These are phyloP conservation scores for Toxostoma redivivum DNA, from an alignment of 2,113 vertebrate species.

Conservation along the genomic window DNA sequence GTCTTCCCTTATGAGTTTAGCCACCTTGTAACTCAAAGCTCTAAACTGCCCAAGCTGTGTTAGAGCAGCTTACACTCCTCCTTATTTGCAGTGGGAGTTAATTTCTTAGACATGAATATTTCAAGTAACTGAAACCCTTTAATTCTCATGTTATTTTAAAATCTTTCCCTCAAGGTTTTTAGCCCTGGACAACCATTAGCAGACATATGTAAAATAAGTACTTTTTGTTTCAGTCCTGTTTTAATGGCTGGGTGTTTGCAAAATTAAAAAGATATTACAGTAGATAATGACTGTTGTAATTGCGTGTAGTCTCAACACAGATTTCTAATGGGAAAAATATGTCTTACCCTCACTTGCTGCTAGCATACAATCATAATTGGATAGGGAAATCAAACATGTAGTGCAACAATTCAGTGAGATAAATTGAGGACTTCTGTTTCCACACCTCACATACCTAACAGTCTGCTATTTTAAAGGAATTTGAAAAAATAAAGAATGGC, in stretches of 20 bases:
- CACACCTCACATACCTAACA: neutral
- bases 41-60: neutral
- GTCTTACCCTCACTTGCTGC: neutral
- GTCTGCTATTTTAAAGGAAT: neutral
- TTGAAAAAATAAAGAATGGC: neutral
- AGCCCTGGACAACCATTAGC: neutral
- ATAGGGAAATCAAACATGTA: neutral
- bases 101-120: neutral
- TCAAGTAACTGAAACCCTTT: neutral
- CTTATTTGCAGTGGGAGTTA: neutral
- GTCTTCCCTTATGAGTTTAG: neutral
- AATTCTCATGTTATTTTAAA: slow-evolving; percentile 31
- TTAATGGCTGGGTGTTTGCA: slow-evolving; percentile 23
- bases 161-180: neutral
- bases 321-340: slow-evolving; percentile 1
- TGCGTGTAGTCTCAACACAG: slow-evolving; percentile 21
- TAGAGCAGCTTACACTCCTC: neutral
- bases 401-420: neutral
- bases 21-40: neutral
- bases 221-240: slow-evolving; percentile 10
- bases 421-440: slow-evolving; percentile 10
- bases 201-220: neutral
- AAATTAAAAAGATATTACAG: slow-evolving; percentile 33
- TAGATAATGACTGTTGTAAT: slow-evolving; percentile 31
- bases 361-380: neutral